A percentile compares a stretch with the other conserved stretches of the same genome.
Conservation (phyloP, 2,888 invertebrate genomes). For the Troglohyphantes excavatus region DNA sequence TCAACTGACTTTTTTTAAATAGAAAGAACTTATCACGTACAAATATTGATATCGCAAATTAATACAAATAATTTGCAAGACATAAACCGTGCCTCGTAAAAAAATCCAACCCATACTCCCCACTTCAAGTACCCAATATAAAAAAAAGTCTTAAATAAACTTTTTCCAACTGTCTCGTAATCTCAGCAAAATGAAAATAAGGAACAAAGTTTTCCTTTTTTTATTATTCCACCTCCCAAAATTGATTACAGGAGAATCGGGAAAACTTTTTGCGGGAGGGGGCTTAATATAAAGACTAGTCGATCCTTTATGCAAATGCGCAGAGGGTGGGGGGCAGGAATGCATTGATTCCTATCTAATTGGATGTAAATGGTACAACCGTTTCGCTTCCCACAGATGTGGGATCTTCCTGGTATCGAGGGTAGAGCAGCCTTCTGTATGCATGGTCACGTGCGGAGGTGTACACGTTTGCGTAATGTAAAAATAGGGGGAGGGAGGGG, state of each 20-base stretch:
- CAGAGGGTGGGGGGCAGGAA: neutral
- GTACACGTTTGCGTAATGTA: neutral
- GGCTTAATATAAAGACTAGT: slow-evolving; percentile 33
- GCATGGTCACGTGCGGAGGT: slow-evolving; percentile 38
- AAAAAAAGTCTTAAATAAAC: slow-evolving; percentile 6
- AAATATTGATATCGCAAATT: too few species aligned
- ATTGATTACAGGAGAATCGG: slow-evolving; percentile 47
- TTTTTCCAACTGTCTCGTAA: neutral
- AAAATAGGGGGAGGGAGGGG: neutral
- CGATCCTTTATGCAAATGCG: slow-evolving; percentile 55
- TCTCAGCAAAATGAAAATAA: slow-evolving; percentile 30
- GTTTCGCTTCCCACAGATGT: slow-evolving; percentile 18
- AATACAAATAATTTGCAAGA: neutral
- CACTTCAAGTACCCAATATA: neutral
- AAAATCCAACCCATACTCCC: neutral
- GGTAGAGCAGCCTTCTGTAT: slow-evolving; percentile 8
- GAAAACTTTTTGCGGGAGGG: slow-evolving; percentile 23
- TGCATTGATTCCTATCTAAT: slow-evolving; percentile 67
- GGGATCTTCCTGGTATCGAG: neutral
- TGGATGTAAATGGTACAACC: slow-evolving; percentile 68
- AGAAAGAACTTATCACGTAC: too few species aligned
- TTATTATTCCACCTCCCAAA: slow-evolving; percentile 16
- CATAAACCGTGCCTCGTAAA: neutral
- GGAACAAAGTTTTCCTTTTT: slow-evolving; percentile 1
- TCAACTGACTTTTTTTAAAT: too few species aligned